Conservation (phyloP, 2,888 invertebrate species). For the Craniophora ligustri region DNA sequence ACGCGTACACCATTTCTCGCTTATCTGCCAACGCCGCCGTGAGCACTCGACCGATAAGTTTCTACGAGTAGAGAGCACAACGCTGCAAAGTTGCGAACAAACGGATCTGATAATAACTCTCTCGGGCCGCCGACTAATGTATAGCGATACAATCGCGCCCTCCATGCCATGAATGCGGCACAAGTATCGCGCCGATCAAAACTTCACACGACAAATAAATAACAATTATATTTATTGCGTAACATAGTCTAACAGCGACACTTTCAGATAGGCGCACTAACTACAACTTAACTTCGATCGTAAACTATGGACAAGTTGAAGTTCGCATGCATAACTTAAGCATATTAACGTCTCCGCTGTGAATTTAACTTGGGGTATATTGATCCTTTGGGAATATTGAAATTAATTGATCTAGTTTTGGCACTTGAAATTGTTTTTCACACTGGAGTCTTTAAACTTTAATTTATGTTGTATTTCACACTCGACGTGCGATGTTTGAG, state of each 20-base stretch:
- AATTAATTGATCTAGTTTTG: conserved; percentile 72
- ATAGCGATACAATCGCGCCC: conserved; percentile 69
- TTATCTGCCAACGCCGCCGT: conserved; percentile 58
- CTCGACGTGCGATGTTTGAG: conserved; percentile 9
- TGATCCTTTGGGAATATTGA: conserved; percentile 72
- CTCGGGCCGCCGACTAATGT: conserved; percentile 69
- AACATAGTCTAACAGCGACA: conserved; percentile 67
- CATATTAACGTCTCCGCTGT: conserved; percentile 77
- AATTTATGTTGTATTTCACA: conserved; percentile 33
- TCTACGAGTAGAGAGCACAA: conserved; percentile 64
- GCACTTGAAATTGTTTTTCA: conserved; percentile 51
- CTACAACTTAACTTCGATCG: conserved; percentile 72
- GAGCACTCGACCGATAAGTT: conserved; percentile 68
- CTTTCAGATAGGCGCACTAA: conserved; percentile 64
- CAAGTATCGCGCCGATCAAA: conserved; percentile 63
- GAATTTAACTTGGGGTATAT: conserved; percentile 72
- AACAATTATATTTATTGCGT: conserved; percentile 74
- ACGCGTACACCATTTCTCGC: conserved; percentile 55
- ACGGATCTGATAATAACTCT: conserved; percentile 79
- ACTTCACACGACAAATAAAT: conserved; percentile 69
- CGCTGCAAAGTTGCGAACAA: conserved; percentile 72
- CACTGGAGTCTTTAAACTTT: conserved; percentile 48
- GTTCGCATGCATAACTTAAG: conserved; percentile 80
- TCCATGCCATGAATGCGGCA: conserved; percentile 57
- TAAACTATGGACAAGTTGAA: conserved; percentile 75